Base-by-base conservation (phyloP, 64 coral and sea anemone species). In the Pocillopora verrucosa region DNA sequence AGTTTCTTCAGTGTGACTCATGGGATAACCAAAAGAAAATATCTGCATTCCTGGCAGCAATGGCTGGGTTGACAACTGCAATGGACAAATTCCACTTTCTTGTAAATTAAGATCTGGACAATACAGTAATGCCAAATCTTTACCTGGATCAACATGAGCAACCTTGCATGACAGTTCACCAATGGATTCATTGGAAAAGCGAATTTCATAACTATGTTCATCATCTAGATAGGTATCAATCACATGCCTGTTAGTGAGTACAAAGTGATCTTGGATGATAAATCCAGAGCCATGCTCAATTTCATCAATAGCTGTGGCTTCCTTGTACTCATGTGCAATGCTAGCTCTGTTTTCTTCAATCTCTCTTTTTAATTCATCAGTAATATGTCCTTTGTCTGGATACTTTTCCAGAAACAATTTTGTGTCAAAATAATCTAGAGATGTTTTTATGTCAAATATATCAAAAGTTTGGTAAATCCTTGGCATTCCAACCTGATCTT, bases 41-140 rank as follows among this genome's bases (percentile, higher is more conserved):
- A 75, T 75, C 16, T 75, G 73, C 73, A 75, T 75, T 30, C 73
- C 73, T 75, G 73, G 73, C 37, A 75, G 36, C 73, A 75, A 36
- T 75, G 73, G 26, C 3, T 75, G 73, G 16, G 34, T 16, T 38
- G 73, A 75, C 73, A 75, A 75, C n/a, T 75, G 3, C 13, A 75
- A 37, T 37, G 73, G 30, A 37, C 16, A 17, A 75, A 38, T 45
- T 45, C 41, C 41, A 45, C 41, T 75, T 75, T 35, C 11, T 24
- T 75, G 10, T 36, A 75, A 15, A 3, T 38, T 75, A 15, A 75
- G 35, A 35, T 75, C 73, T 75, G 25, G 25, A 17, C 73, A 75
- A 75, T 75, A 75, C 4, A 75, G 73, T 13, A 75, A 36, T 36
- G 73, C 73, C 26, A 75, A 36, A 75, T 75, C 73, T 36, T 75